Evolutionary conservation across 2,797 vertebrate species (phyloP).

Genomic region (Geotrypetes seraphini): DNA sequence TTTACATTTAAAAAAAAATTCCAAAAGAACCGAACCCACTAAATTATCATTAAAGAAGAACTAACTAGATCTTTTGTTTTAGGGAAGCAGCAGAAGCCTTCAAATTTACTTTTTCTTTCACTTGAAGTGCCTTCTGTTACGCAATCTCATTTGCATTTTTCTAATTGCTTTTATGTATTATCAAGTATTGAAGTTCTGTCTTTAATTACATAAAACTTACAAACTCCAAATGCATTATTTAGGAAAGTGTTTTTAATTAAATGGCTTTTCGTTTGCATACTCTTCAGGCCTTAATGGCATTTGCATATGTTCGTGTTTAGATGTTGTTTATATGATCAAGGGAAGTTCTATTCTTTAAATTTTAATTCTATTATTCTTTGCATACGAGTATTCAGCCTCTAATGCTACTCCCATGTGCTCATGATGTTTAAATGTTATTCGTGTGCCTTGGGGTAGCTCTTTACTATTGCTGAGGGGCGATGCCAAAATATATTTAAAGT

Average conservation of each 20-base stretch:
- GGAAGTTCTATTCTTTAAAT: too few species aligned
- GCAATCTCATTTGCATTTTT: conserved; percentile 36
- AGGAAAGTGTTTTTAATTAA: conserved; percentile 41
- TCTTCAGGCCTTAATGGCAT: too few species aligned
- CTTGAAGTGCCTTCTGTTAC: conserved; percentile 34
- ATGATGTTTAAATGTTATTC: conserved; percentile 9
- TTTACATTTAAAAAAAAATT: too few species aligned
- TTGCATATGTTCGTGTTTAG: too few species aligned
- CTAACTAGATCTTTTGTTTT: conserved; percentile 12
- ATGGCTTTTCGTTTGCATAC: too few species aligned
- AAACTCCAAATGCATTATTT: conserved; percentile 33
- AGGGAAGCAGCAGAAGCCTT: conserved; percentile 23
- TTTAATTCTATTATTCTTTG: too few species aligned
- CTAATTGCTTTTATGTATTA: conserved; percentile 46
- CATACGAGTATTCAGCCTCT: conserved; percentile 35
- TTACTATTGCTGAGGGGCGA: conserved; percentile 20
- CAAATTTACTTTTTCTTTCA: conserved; percentile 31
- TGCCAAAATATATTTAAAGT: conserved; percentile 3
- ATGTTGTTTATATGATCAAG: too few species aligned
- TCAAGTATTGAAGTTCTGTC: conserved; percentile 46
- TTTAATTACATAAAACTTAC: conserved; percentile 45
- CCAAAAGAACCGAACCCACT: conserved; percentile 15
- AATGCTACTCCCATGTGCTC: conserved; percentile 28
- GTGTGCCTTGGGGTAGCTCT: conserved; percentile 18
- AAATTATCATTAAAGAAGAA: conserved; percentile 26